Percentiles rank a stretch among this genome's conserved stretches.
phyloP scores from a whole-genome alignment of 2,797 vertebrate genomes.

The Antrozous pallidus region DNA sequence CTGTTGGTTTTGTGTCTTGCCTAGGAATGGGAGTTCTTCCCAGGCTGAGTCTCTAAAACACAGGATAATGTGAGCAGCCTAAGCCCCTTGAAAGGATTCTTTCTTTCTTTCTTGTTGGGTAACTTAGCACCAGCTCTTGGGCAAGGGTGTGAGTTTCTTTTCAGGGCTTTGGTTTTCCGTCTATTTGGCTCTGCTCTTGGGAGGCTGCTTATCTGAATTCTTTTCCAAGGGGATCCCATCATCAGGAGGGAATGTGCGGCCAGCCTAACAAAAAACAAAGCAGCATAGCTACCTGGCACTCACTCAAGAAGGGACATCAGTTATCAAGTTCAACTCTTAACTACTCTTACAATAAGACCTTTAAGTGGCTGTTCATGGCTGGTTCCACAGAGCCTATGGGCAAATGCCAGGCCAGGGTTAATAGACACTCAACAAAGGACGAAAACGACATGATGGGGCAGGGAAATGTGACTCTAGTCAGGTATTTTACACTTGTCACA shows the following conservation, averaged over 20 bases:
- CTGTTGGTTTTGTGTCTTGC: background rate
- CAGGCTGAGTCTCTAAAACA: background rate
- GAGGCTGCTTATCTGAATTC: conserved; percentile 35
- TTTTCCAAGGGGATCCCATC: conserved; percentile 32
- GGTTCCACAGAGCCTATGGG: background rate
- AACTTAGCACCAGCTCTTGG: background rate
- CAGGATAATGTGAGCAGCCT: background rate
- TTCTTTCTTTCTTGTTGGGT: background rate
- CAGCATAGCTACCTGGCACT: background rate
- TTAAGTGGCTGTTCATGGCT: background rate
- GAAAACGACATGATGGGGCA: background rate
- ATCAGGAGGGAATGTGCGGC: background rate
- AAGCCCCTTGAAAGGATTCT: background rate
- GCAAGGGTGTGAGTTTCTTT: background rate
- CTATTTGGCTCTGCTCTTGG: background rate
- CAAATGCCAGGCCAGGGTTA: conserved; percentile 11
- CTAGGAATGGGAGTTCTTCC: background rate
- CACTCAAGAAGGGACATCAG: background rate
- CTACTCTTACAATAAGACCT: background rate
- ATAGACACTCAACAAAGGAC: background rate
- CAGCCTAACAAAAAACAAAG: background rate
- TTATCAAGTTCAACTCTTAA: background rate
- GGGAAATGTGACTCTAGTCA: background rate
- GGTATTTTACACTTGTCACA: background rate
- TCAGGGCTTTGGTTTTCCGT: background rate